Evolutionary conservation across 2,888 invertebrate genomes (phyloP).

Genomic region (Timema podura): DNA sequence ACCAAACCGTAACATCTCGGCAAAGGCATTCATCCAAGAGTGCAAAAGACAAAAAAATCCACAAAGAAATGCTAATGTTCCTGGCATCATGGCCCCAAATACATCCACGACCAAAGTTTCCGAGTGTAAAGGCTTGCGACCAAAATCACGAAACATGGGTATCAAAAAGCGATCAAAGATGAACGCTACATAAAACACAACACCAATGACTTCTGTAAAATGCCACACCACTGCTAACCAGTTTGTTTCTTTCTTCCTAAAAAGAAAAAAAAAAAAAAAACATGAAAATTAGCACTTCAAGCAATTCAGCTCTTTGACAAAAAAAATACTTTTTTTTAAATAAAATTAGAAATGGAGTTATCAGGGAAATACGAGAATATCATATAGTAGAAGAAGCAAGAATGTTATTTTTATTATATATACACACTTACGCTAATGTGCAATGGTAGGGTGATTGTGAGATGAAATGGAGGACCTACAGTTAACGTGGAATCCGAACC

Average conservation of each 20-base stretch:
- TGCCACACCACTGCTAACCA: constrained; percentile 71
- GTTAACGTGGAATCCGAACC: no score
- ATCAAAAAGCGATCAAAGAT: constrained; percentile 73
- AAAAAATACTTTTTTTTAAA: not conserved
- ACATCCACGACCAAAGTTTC: constrained; percentile 46
- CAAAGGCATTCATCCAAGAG: constrained; percentile 86
- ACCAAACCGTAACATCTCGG: constrained; percentile 82
- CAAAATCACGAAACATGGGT: constrained; percentile 63
- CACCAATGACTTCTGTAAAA: constrained; percentile 70
- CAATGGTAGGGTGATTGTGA: no score
- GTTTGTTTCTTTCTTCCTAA: constrained; percentile 63
- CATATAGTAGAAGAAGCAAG: no score
- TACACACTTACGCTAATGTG: no score
- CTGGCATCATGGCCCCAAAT: constrained; percentile 72
- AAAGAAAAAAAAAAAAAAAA: not conserved
- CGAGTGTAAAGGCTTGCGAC: constrained; percentile 43
- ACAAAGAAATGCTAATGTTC: constrained; percentile 63
- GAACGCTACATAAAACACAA: constrained; percentile 76
- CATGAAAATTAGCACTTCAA: not conserved
- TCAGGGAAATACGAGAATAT: no score
- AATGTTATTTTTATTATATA: no score
- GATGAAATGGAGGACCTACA: no score
- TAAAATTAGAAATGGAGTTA: constrained; percentile 17
- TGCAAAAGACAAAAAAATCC: constrained; percentile 87
- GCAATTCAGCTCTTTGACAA: not conserved